Percentiles rank a stretch among this genome's conserved stretches.
phyloP scores from a whole-genome alignment of 2,888 invertebrate genomes.

The Apodemia hepburni region DNA sequence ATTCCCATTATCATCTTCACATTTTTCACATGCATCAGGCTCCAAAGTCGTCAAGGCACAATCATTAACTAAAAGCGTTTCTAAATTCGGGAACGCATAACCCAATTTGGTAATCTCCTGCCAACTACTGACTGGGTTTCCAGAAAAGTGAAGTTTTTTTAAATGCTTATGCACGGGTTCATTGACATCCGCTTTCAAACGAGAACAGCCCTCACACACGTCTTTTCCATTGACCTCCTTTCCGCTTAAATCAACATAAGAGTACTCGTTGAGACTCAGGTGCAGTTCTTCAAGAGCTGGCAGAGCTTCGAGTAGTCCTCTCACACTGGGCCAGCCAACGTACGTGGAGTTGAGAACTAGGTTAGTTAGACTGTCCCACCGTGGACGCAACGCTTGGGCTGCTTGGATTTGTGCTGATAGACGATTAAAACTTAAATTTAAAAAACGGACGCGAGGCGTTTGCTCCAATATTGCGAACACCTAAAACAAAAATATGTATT shows the following conservation, averaged over 20 bases:
- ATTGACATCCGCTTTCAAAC: conserved; percentile 54
- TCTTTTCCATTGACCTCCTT: conserved; percentile 57
- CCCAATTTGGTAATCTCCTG: conserved; percentile 91
- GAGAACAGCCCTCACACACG: conserved; percentile 62
- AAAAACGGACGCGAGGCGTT: conserved; percentile 93
- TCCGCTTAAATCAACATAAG: conserved; percentile 84
- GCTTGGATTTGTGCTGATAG: conserved; percentile 85
- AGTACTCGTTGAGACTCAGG: conserved; percentile 94
- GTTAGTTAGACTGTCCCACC: conserved; percentile 84
- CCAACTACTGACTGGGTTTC: conserved; percentile 93
- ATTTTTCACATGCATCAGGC: conserved; percentile 82
- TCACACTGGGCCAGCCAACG: conserved; percentile 91
- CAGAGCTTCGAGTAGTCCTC: conserved; percentile 86
- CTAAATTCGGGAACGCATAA: conserved; percentile 90
- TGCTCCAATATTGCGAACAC: conserved; percentile 92
- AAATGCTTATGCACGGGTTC: conserved; percentile 83
- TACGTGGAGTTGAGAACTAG: conserved; percentile 94
- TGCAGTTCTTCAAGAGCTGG: conserved; percentile 94
- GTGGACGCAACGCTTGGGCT: conserved; percentile 66
- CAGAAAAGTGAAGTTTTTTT: conserved; percentile 91
- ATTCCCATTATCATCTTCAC: conserved; percentile 65
- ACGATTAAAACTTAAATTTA: conserved; percentile 95
- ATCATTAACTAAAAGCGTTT: conserved; percentile 92
- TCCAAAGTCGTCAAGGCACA: conserved; percentile 86
- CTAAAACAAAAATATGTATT: conserved; percentile 55